Conservation (phyloP, 2,888 invertebrate genomes). For the Nomada ruficornis region DNA sequence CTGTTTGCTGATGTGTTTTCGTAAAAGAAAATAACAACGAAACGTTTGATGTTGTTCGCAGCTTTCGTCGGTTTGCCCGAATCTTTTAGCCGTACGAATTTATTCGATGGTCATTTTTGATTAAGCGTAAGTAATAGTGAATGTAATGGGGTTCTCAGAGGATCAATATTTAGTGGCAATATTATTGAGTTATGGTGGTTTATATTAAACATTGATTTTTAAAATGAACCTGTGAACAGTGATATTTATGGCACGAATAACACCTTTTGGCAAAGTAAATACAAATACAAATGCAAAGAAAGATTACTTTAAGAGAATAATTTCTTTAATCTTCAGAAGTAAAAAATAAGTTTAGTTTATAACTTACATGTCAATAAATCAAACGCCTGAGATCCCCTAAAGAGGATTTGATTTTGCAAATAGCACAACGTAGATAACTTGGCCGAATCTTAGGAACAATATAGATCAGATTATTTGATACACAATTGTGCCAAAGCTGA, state of each 20-base stretch:
- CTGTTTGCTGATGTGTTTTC: conserved; percentile 12
- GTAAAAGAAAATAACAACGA: background rate
- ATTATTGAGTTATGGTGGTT: no score
- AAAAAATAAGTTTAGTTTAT: no score
- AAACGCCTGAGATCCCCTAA: no score
- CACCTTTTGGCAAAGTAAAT: no score
- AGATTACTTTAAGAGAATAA: no score
- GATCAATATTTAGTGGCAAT: no score
- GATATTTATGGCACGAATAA: no score
- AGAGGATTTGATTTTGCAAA: background rate
- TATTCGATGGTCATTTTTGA: background rate
- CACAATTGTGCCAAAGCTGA: conserved; percentile 41
- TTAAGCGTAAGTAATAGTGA: background rate
- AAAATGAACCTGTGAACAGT: no score
- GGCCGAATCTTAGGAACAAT: conserved; percentile 5
- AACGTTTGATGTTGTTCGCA: background rate
- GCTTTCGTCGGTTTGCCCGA: background rate
- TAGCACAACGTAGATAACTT: conserved; percentile 17
- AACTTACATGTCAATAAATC: no score
- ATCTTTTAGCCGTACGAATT: background rate
- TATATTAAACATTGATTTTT: no score
- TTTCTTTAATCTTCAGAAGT: no score
- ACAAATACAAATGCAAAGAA: no score
- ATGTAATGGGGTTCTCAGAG: background rate
- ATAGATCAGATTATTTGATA: conserved; percentile 45